phyloP scores from a whole-genome alignment of 2,113 vertebrate genomes.

The Cyanoramphus novaezelandiae region DNA sequence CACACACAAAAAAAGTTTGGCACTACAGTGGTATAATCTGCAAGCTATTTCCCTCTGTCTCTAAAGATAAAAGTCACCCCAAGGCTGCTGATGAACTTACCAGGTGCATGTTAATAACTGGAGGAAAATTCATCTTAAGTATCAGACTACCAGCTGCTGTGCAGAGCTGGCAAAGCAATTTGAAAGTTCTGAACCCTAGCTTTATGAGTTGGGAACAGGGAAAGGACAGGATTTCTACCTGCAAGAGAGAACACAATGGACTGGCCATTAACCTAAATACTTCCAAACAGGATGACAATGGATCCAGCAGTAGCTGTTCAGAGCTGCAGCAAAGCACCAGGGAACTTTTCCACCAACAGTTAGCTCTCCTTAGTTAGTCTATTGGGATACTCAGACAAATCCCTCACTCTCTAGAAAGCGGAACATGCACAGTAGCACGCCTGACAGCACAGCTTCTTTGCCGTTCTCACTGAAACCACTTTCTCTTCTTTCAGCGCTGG shows the following conservation, averaged over 20 bases:
- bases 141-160: background rate
- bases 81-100: slow-evolving; percentile 34
- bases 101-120: background rate
- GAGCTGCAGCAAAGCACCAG: background rate
- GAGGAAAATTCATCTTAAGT: background rate
- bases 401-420: background rate
- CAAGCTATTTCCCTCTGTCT: slow-evolving; percentile 39
- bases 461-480: background rate
- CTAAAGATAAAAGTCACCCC: slow-evolving; percentile 34
- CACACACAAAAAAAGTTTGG: background rate
- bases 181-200: background rate
- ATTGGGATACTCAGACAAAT: background rate
- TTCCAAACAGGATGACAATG: background rate
- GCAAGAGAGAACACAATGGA: background rate
- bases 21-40: background rate
- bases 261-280: background rate
- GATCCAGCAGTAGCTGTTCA: background rate
- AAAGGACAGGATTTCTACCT: background rate
- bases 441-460: background rate
- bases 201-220: background rate
- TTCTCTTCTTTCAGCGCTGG: background rate
- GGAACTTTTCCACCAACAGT: background rate
- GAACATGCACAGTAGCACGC: accelerated
- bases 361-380: background rate
- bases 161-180: background rate